phyloP scores from a whole-genome alignment of 64 coral and sea anemone species.

The Porites australiensis region DNA sequence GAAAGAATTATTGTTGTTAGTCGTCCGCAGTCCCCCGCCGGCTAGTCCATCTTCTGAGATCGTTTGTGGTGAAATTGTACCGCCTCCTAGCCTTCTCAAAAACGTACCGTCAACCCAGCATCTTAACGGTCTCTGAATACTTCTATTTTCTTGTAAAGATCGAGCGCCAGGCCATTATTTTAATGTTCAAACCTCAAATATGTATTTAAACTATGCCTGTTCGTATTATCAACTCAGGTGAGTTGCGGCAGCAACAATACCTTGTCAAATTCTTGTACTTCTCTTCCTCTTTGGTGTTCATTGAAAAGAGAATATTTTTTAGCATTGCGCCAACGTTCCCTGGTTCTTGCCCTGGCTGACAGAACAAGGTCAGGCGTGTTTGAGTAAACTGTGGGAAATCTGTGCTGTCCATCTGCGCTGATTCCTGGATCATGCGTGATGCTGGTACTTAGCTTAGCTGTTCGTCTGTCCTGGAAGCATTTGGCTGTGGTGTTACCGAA shows the following conservation, averaged over 20 bases:
- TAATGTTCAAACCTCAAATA: too few relatives aligned
- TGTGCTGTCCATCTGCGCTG: constrained; percentile 31
- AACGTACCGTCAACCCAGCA: too few relatives aligned
- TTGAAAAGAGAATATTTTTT: constrained; percentile 75
- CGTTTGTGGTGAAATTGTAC: too few relatives aligned
- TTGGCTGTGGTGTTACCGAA: constrained; percentile 81
- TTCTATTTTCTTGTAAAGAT: too few relatives aligned
- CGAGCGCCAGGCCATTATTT: too few relatives aligned
- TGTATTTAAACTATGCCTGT: neutral
- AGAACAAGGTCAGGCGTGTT: constrained; percentile 79
- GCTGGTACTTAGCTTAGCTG: constrained; percentile 35
- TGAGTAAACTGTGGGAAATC: constrained; percentile 77
- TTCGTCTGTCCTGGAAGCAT: constrained; percentile 75
- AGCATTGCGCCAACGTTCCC: constrained; percentile 60
- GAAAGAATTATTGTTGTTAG: too few relatives aligned
- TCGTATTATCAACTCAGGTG: neutral
- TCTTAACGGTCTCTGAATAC: too few relatives aligned
- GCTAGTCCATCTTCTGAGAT: too few relatives aligned
- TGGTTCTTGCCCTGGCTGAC: constrained; percentile 57
- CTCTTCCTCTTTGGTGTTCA: constrained; percentile 67
- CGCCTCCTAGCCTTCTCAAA: too few relatives aligned
- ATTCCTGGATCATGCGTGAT: constrained; percentile 53
- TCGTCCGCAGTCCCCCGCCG: too few relatives aligned
- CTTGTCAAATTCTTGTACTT: constrained; percentile 75
- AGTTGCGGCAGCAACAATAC: neutral